Percentiles rank a stretch among this genome's conserved stretches.
These are phyloP conservation scores for Spodoptera exigua DNA, from an alignment of 2,888 invertebrate genomes.

Conservation along the genomic window DNA sequence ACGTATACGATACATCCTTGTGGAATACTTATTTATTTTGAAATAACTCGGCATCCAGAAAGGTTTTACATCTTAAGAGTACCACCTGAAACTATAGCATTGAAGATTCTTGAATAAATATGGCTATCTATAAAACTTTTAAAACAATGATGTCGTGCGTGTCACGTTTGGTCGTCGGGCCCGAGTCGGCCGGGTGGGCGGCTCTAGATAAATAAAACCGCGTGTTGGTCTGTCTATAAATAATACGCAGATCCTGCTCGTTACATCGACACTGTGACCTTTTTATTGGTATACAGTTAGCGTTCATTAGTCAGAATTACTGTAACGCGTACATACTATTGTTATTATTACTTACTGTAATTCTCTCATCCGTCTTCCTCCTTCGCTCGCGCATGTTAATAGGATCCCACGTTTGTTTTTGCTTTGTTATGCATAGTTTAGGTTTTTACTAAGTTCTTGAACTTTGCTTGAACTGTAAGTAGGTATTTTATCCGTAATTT, in stretches of 20 bases:
- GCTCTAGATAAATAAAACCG: slow-evolving; percentile 77
- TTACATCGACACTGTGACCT: slow-evolving; percentile 76
- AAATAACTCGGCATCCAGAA: too few relatives aligned
- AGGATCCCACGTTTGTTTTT: slow-evolving; percentile 43
- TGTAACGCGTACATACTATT: slow-evolving; percentile 32
- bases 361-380: slow-evolving; percentile 49
- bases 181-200: slow-evolving; percentile 65
- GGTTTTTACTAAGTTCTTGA: slow-evolving; percentile 36
- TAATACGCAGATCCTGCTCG: slow-evolving; percentile 72
- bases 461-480: slow-evolving; percentile 38
- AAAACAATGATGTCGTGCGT: slow-evolving; percentile 39
- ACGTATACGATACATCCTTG: not conserved
- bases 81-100: slow-evolving; percentile 17
- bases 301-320: slow-evolving; percentile 58
- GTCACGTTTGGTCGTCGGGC: slow-evolving; percentile 52
- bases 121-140: slow-evolving; percentile 49
- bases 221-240: slow-evolving; percentile 85
- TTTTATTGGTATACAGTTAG: slow-evolving; percentile 73
- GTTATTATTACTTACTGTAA: slow-evolving; percentile 47
- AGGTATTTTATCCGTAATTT: slow-evolving; percentile 47
- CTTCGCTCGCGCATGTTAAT: slow-evolving; percentile 40
- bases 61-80: not conserved
- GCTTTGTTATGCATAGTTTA: slow-evolving; percentile 26
- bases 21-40: too few relatives aligned
- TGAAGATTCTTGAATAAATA: slow-evolving; percentile 23